A percentile compares a stretch with the other conserved stretches of the same genome.
phyloP scores from a whole-genome alignment of 2,888 invertebrate genomes.

The Emmelina monodactyla region DNA sequence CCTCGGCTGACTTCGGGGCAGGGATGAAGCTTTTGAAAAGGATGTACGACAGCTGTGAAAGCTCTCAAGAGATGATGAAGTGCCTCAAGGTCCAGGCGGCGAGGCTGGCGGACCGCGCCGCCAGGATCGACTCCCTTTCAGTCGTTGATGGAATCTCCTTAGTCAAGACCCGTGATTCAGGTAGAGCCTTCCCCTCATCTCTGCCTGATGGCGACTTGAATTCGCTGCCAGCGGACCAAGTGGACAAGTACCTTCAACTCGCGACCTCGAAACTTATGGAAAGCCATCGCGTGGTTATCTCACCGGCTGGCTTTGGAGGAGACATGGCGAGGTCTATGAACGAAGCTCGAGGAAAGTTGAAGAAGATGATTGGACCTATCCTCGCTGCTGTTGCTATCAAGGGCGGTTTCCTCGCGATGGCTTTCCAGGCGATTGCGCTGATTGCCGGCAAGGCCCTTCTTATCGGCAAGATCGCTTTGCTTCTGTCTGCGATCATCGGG shows the following conservation, averaged over 20 bases:
- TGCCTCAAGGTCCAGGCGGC: constrained; percentile 76
- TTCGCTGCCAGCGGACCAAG: constrained; percentile 64
- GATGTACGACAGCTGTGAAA: constrained; percentile 70
- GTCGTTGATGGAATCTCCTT: constrained; percentile 70
- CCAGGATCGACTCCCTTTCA: constrained; percentile 68
- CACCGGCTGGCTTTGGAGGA: constrained; percentile 43
- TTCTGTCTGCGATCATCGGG: constrained; percentile 80
- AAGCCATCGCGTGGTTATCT: constrained; percentile 66
- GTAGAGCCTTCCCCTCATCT: constrained; percentile 54
- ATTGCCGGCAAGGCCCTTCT: constrained; percentile 83
- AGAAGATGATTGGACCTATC: constrained; percentile 72
- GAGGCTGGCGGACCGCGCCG: constrained; percentile 70
- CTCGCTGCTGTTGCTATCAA: constrained; percentile 75
- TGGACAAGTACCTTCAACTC: constrained; percentile 66
- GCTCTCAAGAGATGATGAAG: constrained; percentile 70
- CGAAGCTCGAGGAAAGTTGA: constrained; percentile 69
- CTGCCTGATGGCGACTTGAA: constrained; percentile 68
- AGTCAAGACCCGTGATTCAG: constrained; percentile 50
- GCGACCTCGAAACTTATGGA: constrained; percentile 67
- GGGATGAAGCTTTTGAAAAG: constrained; percentile 58
- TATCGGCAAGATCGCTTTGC: constrained; percentile 83
- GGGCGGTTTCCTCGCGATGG: constrained; percentile 75
- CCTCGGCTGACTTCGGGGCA: constrained; percentile 44
- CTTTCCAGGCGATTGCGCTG: constrained; percentile 76
- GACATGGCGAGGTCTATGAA: constrained; percentile 52